Percentiles rank a stretch among this genome's conserved stretches.
phyloP scores from a whole-genome alignment of 2,797 vertebrate genomes.

The Chiroxiphia lanceolata region DNA sequence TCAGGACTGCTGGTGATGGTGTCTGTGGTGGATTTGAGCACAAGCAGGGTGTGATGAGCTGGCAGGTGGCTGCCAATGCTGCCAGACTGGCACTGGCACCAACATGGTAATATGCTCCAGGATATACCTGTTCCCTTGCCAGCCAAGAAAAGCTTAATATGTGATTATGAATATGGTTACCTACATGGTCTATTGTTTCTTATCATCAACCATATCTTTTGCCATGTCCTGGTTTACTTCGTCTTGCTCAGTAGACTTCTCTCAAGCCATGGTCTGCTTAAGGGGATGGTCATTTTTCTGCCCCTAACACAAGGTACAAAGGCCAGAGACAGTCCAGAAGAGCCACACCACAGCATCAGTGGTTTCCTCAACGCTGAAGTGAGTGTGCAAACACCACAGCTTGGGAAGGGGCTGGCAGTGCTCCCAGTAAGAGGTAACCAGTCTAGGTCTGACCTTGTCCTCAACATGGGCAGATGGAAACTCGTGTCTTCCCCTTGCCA shows the following conservation, averaged over 20 bases:
- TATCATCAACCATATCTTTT: background rate
- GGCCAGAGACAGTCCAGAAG: background rate
- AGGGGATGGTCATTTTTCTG: background rate
- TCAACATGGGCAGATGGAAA: background rate
- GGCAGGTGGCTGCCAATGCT: background rate
- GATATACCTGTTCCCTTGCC: background rate
- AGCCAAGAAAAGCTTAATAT: background rate
- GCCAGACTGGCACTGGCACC: background rate
- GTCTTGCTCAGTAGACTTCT: background rate
- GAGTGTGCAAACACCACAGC: background rate
- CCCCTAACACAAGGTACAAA: background rate
- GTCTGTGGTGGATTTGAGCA: background rate
- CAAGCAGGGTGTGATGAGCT: background rate
- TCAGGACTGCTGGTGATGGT: background rate
- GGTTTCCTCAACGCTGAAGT: background rate
- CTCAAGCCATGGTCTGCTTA: background rate
- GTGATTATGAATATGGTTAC: background rate
- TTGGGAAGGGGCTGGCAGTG: background rate
- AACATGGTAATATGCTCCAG: background rate
- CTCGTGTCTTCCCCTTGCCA: background rate
- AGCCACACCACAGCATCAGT: background rate
- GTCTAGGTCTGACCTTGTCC: background rate
- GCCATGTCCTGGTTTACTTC: background rate
- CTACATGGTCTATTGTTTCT: fast-evolving
- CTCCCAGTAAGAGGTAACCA: background rate